Evolutionary conservation across 2,888 invertebrate species (phyloP), one percentile per base, ranked within the genome.

Genomic region (Platycheirus rosarum): DNA sequence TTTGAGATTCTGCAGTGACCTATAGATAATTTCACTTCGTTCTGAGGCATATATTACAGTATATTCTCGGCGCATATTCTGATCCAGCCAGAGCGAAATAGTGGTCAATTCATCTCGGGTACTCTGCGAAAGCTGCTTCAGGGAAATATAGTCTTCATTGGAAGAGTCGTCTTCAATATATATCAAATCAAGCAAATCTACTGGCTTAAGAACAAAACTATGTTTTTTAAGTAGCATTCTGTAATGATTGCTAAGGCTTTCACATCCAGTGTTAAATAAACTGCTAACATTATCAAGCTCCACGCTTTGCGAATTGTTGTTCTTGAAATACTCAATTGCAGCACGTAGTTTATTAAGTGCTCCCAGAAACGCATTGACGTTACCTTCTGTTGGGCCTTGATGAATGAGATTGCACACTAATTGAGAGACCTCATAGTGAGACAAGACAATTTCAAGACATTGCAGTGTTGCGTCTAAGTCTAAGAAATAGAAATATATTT

Each of bases 401-500:
- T 96, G 95, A 26, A 98, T 95, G 2, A 95, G 92, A 85, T 94
- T 94, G 78, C 97, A 97, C 4, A 98, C 95, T 88, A 98, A 97
- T 88, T 97, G 95, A 0, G 97, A 96, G 29, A 98, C 97, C 91
- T 97, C 97, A 90, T 99, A 99, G 89, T 96, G 98, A 63, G 97
- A 96, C 37, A 99, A 95, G 0, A 99, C 98, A 90, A 96, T 96
- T 88, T 99, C 98, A 85, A 99, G 90, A 14, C 96, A 94, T 77
- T 94, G 94, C 29, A 98, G 92, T 1, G 98, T 97, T 85, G 94
- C 93, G 87, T 98, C 98, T 90, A 99, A 96, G 91, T 99, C 98
- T 98, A 77, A 80, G 68, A 60, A 8, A 20, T 23, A 23, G 2
- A n/a, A 23, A 23, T 23, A 23, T 23, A 23, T 23, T 23, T 23